Conservation (phyloP, 2,113 vertebrate genomes). For the Heptranchias perlo region DNA sequence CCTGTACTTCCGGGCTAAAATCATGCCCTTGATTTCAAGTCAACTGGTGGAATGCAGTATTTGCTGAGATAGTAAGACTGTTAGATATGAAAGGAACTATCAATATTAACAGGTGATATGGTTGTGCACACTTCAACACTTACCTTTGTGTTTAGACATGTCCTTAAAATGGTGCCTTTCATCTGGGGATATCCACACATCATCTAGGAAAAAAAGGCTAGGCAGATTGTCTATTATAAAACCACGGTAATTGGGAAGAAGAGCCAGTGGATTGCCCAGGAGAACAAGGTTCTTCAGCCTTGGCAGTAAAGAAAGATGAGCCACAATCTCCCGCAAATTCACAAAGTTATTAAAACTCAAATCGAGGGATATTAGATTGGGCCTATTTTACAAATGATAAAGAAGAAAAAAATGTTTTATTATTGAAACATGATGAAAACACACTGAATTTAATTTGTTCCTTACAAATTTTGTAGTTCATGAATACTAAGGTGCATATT, state of each 20-base stretch:
- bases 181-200: constrained; percentile 51
- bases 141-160: constrained; percentile 59
- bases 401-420: neutral
- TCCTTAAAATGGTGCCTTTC: constrained; percentile 61
- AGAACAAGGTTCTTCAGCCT: constrained; percentile 64
- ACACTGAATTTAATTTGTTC: neutral
- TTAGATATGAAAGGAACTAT: neutral
- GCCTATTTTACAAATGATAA: constrained; percentile 55
- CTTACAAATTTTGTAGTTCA: neutral
- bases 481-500: neutral
- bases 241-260: constrained; percentile 69
- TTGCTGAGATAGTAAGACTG: neutral
- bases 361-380: constrained; percentile 75
- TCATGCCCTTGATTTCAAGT: neutral
- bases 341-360: constrained; percentile 71
- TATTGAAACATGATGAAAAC: neutral
- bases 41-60: neutral
- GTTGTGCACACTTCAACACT: constrained; percentile 35
- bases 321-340: constrained; percentile 55
- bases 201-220: constrained; percentile 61
- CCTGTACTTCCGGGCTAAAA: too few relatives aligned
- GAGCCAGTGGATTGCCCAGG: constrained; percentile 71
- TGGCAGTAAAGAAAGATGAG: constrained; percentile 51
- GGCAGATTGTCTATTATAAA: constrained; percentile 67
- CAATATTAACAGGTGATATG: neutral